Conservation (phyloP, 1,140 invertebrate genomes). For the Lordiphosa stackelbergi region DNA sequence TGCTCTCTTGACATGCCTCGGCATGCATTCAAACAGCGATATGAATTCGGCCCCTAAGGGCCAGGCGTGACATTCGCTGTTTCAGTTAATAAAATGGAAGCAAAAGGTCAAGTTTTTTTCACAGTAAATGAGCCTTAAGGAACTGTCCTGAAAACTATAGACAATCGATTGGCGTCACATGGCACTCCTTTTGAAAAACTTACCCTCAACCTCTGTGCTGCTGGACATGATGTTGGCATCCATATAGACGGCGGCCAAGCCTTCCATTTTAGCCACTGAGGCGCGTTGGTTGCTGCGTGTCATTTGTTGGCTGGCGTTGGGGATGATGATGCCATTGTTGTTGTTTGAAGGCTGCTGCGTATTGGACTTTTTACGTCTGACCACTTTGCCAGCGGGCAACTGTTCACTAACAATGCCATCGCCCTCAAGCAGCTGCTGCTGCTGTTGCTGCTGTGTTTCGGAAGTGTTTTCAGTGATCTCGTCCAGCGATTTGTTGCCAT, state of each 20-base stretch:
- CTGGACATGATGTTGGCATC: slow-evolving; percentile 65
- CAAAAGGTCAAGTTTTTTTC: too few species aligned
- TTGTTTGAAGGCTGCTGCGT: slow-evolving; percentile 44
- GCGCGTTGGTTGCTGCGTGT: slow-evolving; percentile 78
- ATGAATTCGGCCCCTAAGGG: too few species aligned
- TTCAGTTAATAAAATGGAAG: too few species aligned
- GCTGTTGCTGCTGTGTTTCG: slow-evolving; percentile 21
- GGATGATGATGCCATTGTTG: slow-evolving; percentile 29
- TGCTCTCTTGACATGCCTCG: too few species aligned
- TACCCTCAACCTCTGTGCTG: slow-evolving; percentile 71
- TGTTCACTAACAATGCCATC: slow-evolving; percentile 81
- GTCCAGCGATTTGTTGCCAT: slow-evolving; percentile 61
- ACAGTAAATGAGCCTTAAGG: too few species aligned
- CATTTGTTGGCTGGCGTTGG: slow-evolving; percentile 57
- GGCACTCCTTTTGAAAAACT: too few species aligned
- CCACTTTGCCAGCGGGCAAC: slow-evolving; percentile 83
- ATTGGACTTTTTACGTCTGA: slow-evolving; percentile 71
- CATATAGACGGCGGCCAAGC: slow-evolving; percentile 51
- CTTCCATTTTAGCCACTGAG: slow-evolving; percentile 81
- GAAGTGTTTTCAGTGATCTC: slow-evolving; percentile 26
- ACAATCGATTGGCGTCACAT: too few species aligned
- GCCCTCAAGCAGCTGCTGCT: slow-evolving; percentile 72
- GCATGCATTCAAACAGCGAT: too few species aligned
- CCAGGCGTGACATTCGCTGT: too few species aligned
- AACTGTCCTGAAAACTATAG: too few species aligned